Evolutionary conservation across 2,888 invertebrate species (phyloP).

Genomic region (Trichopoda pennipes): DNA sequence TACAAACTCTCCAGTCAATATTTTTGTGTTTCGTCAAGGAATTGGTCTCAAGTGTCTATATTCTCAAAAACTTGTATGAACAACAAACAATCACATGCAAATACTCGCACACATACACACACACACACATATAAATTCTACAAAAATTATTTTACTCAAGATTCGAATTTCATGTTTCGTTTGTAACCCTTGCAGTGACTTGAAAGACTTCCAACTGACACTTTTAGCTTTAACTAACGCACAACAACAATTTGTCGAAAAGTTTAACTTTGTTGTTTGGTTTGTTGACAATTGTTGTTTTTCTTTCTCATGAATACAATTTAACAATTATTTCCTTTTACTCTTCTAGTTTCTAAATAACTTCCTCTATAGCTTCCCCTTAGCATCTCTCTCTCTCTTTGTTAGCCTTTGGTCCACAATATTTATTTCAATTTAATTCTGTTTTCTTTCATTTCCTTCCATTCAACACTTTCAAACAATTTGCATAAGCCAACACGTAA

Average conservation of each 20-base stretch:
- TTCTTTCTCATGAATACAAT: neutral
- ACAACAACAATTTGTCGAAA: constrained; percentile 37
- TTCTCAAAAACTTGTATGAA: too few species aligned
- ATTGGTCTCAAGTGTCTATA: too few species aligned
- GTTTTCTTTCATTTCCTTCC: constrained; percentile 4
- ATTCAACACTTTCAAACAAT: constrained; percentile 55
- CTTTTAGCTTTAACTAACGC: neutral
- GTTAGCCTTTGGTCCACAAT: neutral
- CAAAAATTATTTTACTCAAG: neutral
- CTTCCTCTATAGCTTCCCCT: constrained; percentile 37
- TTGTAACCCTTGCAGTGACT: constrained; percentile 25
- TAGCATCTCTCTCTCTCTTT: neutral
- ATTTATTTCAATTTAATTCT: constrained; percentile 51
- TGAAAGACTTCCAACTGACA: neutral
- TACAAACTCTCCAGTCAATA: too few species aligned
- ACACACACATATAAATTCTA: too few species aligned
- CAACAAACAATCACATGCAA: too few species aligned
- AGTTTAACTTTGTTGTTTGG: too few species aligned
- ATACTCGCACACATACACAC: too few species aligned
- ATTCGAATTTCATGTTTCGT: constrained; percentile 42
- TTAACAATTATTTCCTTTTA: neutral
- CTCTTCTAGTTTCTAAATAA: neutral
- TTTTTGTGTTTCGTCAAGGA: too few species aligned
- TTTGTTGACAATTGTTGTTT: neutral
- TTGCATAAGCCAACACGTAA: constrained; percentile 39